Evolutionary conservation across 2,113 vertebrate species (phyloP).

Genomic region (Elgaria multicarinata): DNA sequence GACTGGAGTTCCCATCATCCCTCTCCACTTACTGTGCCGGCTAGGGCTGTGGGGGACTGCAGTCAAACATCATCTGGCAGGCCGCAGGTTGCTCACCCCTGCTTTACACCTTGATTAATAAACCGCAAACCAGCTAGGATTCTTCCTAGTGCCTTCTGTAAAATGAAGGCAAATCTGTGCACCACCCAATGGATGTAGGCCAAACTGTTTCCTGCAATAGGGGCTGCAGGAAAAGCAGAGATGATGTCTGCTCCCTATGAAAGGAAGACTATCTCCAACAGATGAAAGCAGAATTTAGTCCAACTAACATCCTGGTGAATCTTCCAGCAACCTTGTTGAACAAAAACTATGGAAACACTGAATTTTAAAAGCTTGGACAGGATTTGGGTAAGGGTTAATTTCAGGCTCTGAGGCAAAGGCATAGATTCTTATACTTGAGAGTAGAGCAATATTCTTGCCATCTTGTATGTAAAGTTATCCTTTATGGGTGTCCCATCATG

Average conservation of each 20-base stretch:
- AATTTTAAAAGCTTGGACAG: background rate
- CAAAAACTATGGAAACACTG: background rate
- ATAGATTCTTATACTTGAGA: background rate
- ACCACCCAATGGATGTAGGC: background rate
- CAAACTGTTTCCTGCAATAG: background rate
- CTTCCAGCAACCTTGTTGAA: background rate
- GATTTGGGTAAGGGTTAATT: background rate
- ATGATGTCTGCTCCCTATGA: background rate
- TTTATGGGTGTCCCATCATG: background rate
- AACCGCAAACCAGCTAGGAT: background rate
- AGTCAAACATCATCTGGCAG: too few species aligned
- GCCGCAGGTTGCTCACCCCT: too few species aligned
- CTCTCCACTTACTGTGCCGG: too few species aligned
- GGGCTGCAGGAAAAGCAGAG: background rate
- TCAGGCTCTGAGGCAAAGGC: background rate
- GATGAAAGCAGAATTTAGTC: background rate
- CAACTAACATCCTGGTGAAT: background rate
- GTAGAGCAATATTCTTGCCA: background rate
- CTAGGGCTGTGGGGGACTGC: too few species aligned
- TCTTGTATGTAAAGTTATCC: background rate
- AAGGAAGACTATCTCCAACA: background rate
- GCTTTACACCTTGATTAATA: background rate
- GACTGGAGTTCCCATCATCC: too few species aligned
- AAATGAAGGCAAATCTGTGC: background rate
- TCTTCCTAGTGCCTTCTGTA: background rate